A percentile compares a stretch with the other conserved stretches of the same genome.
These are phyloP conservation scores for Meloidogyne chitwoodi DNA, from an alignment of 1,140 invertebrate genomes.

Conservation along the genomic window DNA sequence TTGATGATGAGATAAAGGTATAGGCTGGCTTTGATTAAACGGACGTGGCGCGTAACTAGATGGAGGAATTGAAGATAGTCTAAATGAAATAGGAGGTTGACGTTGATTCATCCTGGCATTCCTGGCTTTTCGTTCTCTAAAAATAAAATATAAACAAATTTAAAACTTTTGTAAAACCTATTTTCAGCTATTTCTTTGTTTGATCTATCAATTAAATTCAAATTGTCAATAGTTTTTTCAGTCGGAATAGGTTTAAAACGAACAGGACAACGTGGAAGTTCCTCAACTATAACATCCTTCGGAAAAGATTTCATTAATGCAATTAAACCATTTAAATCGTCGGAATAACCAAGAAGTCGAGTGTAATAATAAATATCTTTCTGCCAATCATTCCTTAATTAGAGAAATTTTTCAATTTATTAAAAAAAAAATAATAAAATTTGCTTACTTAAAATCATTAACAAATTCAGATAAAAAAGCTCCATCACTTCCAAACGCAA, in stretches of 20 bases:
- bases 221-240: neutral
- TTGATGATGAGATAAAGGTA: neutral
- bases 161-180: neutral
- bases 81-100: neutral
- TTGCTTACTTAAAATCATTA: neutral
- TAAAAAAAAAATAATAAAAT: no score
- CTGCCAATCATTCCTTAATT: neutral
- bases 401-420: neutral
- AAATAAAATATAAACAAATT: neutral
- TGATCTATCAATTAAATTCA: neutral
- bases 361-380: neutral
- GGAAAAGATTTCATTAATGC: neutral
- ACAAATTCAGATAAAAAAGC: neutral
- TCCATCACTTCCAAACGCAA: neutral
- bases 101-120: neutral
- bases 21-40: neutral
- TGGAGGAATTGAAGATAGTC: neutral
- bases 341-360: neutral
- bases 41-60: neutral
- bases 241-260: neutral
- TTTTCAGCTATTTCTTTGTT: neutral
- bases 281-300: neutral
- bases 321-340: neutral
- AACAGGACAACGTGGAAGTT: neutral
- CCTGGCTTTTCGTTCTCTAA: neutral